These are phyloP conservation scores for Sternarchorhynchus goeldii DNA, from an alignment of 2,797 vertebrate species.

Conservation along the genomic window DNA sequence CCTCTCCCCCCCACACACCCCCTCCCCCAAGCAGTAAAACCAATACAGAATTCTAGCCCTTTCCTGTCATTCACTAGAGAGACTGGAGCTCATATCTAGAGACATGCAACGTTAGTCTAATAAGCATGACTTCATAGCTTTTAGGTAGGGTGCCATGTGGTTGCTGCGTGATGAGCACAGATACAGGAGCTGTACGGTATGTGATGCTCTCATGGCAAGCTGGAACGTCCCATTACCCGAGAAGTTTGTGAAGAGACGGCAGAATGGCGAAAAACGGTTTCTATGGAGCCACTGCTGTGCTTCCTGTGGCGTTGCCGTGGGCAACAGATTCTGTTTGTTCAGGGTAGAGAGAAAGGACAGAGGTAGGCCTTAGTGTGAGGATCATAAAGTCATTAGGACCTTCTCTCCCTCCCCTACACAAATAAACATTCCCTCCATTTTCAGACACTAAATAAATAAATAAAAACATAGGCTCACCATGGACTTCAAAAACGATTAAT, in stretches of 20 bases:
- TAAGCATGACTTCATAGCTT: slow-evolving; percentile 9
- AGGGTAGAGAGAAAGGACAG: slow-evolving; percentile 54
- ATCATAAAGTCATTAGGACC: slow-evolving; percentile 36
- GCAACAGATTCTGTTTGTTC: slow-evolving; percentile 90
- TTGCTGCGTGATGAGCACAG: slow-evolving; percentile 34
- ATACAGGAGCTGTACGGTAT: slow-evolving; percentile 33
- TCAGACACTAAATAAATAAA: slow-evolving; percentile 19
- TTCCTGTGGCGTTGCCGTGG: slow-evolving; percentile 90
- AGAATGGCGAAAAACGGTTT: slow-evolving; percentile 93
- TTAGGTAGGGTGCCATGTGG: slow-evolving; percentile 21
- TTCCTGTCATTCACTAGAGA: not conserved
- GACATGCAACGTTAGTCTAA: not conserved
- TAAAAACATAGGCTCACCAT: not conserved
- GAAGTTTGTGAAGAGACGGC: slow-evolving; percentile 93
- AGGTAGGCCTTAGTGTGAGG: slow-evolving; percentile 33
- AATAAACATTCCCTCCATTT: slow-evolving; percentile 22
- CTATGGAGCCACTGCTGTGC: slow-evolving; percentile 96
- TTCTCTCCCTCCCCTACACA: slow-evolving; percentile 6
- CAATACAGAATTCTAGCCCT: not conserved
- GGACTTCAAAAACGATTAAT: not conserved
- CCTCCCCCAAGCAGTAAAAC: not conserved
- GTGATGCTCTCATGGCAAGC: slow-evolving; percentile 33
- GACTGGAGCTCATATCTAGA: slow-evolving; percentile 2
- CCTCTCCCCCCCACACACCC: not conserved
- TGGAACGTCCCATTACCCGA: slow-evolving; percentile 78